Percentiles rank a stretch among this genome's conserved stretches.
Evolutionary conservation across 2,113 vertebrate genomes (phyloP).

Genomic region (Leucosticte australis): DNA sequence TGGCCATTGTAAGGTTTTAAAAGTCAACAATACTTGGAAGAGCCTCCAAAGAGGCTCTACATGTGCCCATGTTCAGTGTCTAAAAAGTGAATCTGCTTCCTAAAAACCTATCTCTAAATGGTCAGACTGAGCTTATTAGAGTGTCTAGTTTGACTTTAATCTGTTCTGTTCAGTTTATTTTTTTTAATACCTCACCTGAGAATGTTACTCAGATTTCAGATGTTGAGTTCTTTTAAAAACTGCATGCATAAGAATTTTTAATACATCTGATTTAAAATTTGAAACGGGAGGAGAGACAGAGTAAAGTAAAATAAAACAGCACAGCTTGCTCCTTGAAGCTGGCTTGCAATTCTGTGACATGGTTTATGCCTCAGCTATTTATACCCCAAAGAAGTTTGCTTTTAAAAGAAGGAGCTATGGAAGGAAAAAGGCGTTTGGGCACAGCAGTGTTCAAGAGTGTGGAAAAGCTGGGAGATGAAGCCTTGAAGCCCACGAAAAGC

Average conservation of each 20-base stretch:
- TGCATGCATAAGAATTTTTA: not conserved
- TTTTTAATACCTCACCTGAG: not conserved
- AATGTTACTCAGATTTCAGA: not conserved
- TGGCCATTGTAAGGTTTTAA: not conserved
- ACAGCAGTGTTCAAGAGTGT: not conserved
- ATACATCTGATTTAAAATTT: not conserved
- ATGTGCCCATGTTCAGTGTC: not conserved
- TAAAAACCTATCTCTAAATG: not conserved
- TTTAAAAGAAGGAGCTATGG: not conserved
- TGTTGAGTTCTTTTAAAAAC: not conserved
- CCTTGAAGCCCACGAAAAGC: not conserved
- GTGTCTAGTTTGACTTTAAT: not conserved
- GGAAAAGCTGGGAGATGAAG: not conserved
- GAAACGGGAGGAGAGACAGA: not conserved
- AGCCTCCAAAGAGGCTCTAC: not conserved
- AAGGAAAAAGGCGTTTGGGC: not conserved
- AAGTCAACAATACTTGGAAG: not conserved
- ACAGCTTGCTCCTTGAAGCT: not conserved
- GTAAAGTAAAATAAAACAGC: not conserved
- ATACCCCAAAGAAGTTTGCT: not conserved
- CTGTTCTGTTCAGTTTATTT: not conserved
- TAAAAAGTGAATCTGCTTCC: not conserved
- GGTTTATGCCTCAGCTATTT: not conserved
- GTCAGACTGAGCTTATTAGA: not conserved
- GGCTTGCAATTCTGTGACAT: not conserved